Conservation (phyloP, 2,797 vertebrate species). For the Chloroceryle amazona region DNA sequence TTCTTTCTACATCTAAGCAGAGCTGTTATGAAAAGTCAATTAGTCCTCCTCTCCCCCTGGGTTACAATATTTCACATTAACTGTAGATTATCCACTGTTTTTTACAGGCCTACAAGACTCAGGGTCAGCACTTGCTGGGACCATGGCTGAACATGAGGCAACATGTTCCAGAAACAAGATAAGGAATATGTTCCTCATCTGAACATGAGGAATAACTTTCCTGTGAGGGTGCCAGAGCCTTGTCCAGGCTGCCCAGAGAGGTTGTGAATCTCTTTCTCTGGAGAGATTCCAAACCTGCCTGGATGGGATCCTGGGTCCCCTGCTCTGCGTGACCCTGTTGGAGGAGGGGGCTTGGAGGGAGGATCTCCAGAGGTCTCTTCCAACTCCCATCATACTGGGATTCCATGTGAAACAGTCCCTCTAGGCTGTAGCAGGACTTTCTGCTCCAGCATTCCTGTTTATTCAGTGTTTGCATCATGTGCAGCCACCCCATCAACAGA, state of each 20-base stretch:
- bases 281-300: background rate
- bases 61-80: background rate
- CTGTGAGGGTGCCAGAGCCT: background rate
- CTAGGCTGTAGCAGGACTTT: background rate
- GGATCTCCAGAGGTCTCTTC: background rate
- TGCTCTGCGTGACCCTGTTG: background rate
- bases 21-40: background rate
- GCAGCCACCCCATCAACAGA: fast-evolving
- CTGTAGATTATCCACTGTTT: background rate
- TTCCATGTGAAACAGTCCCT: too few relatives aligned
- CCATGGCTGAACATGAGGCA: background rate
- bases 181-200: background rate
- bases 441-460: background rate
- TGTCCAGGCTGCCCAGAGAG: background rate
- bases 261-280: background rate
- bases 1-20: background rate
- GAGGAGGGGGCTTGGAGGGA: background rate
- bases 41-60: too few relatives aligned
- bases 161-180: background rate
- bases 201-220: background rate
- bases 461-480: background rate
- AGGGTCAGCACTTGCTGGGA: background rate
- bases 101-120: background rate
- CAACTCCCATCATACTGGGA: background rate
- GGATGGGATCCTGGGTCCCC: background rate